Evolutionary conservation across 2,888 invertebrate genomes (phyloP), one percentile per base, ranked within the genome.

Genomic region (Capitulum mitella): DNA sequence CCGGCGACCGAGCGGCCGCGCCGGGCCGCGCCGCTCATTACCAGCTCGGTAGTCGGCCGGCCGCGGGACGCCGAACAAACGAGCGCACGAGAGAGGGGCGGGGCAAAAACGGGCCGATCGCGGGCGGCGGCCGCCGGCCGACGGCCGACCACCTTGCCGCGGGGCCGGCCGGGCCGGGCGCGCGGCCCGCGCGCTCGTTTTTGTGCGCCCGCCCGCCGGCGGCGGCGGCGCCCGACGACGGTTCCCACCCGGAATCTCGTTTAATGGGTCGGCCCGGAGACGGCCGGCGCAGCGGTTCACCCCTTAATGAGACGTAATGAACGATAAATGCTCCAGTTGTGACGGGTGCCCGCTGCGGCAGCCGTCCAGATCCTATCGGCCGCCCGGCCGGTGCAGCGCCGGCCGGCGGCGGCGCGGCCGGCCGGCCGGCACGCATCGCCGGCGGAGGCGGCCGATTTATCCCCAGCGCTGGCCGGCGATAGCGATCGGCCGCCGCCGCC

Each of bases 301-400:
- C 70, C 70, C 40, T 70, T 70, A 70, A 70, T 70, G 70, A 70
- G 70, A 70, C 70, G 70, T 70, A 70, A 70, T 70, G 70, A 70
- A 70, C 70, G 70, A 70, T 70, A 70, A 70, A 40, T 37, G 70
- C 70, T 37, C 37, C 40, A 26, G 70, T 70, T 70, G 70, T 16
- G 70, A 37, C 70, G 70, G 40, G 12, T 22, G 37, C 70, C 70
- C 70, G 70, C 70, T 8, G 70, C 10, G 64, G 34, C 70, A 12
- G 70, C 70, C 70, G 40, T 26, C 40, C 26, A 8, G 70, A 70
- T 70, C 26, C 70, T 40, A 70, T 70, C 70, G 29, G 26, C 32
- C 29, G 34, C 19, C 70, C 26, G 10, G 70, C 40, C 5, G 40
- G 37, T 40, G 40, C 70, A 40, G 37, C 70, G 37, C 3, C 51